Evolutionary conservation across 2,888 invertebrate species (phyloP), one percentile per base, ranked within the genome.

Genomic region (Nymphalis urticae): DNA sequence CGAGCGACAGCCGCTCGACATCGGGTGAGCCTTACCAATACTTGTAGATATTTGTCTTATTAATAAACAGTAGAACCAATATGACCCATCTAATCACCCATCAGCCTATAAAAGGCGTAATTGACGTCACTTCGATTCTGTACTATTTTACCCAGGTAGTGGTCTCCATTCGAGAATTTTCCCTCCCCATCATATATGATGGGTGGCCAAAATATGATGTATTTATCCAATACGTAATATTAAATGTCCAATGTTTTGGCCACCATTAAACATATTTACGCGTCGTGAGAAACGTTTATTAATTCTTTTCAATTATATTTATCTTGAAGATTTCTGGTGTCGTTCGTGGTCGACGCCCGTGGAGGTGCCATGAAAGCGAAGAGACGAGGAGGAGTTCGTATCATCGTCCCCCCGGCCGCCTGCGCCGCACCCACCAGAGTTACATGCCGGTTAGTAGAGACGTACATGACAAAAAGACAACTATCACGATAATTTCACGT

Each of bases 331-430:
- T 99, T 99, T 94, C 94, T 99, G 89, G 99, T 99, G 80, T 99
- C 99, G 76, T 99, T 99, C 93, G 95, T 99, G 94, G 99, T 99
- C 77, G 99, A 99, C 86, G 99, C 99, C 0, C 95, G 99, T 19
- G 99, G 99, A 24, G 99, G 99, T 9, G 98, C 99, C 24, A 99
- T 99, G 99, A 95, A 98, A 76, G 99, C 99, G 21, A 99, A 99
- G 87, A 96, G 99, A 8, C 98, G 99, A 84, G 98, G 98, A 42
- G 99, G 99, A 1, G 98, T 99, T 10, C 94, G 99, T 53, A 96
- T 99, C 75, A 98, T 99, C 79, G 97, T 99, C 54, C 99, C 99
- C 21, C 98, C 99, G 0, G 95, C 97, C 74, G 97, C 98, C 76
- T 99, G 99, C 72, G 95, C 97, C 0, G 97, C 97, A 86, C 99